Base-by-base conservation (phyloP, 2,888 invertebrate genomes). In the Pachycephus smyrnensis region DNA sequence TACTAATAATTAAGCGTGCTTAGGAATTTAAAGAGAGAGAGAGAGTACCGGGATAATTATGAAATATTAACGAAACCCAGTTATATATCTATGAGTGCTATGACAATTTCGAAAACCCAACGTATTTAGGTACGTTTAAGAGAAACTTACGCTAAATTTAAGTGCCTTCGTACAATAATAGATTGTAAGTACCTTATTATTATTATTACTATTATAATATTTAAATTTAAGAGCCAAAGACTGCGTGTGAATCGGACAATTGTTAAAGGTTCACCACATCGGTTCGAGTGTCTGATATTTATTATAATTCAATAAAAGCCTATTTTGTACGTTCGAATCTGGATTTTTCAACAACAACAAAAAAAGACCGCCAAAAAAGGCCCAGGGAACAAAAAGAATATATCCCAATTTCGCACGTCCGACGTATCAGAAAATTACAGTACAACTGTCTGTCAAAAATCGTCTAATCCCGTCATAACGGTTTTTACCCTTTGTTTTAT, bases 201-300 rank as follows among this genome's bases (percentile, higher is more conserved):
- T 40, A 40, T 12, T 55, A 23, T 23, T 55, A 55, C 23, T 33
- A 33, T 33, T 33, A n/a, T 68, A 3, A 68, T 4, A n/a, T 15
- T 11, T 68, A 68, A 3, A 31, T 73, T 37, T 71, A 77, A 69
- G 77, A 77, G 36, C 77, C 75, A 77, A 77, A 77, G 77, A 77
- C 75, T 76, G 69, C 76, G 76, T 33, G 33, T 33, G 32, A 35
- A 55, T 73, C 30, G 30, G 12, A 40, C 23, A 30, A 76, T 55
- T 40, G 55, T 71, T 76, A 76, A 55, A 68, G 73, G 73, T 76
- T 76, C 23, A 30, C 55, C 31, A 77, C 71, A 75, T 71, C 71
- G 75, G 68, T 76, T 73, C 76, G 75, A 75, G 32, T 75, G 73
- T 78, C 75, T 76, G 78, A 78, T 78, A 78, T 78, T 78, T 78